A percentile compares a stretch with the other conserved stretches of the same genome.
phyloP scores from a whole-genome alignment of 2,797 vertebrate genomes.

The Helostoma temminkii region DNA sequence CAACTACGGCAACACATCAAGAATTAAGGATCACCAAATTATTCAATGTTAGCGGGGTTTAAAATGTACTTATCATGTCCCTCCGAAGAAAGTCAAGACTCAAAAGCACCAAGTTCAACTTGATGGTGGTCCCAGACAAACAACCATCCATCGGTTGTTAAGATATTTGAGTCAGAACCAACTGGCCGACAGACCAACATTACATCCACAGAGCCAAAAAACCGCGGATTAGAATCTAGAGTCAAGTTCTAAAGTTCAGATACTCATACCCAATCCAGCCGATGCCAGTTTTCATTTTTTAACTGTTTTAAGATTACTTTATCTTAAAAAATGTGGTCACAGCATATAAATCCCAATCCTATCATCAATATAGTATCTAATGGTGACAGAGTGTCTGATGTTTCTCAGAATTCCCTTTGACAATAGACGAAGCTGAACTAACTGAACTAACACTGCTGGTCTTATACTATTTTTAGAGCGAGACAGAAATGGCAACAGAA shows the following conservation, averaged over 20 bases:
- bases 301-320: neutral
- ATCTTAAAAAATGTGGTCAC: too few species aligned
- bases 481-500: neutral
- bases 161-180: conserved; percentile 10
- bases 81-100: neutral
- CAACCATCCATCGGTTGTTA: neutral
- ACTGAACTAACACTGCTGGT: neutral
- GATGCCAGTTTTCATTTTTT: conserved; percentile 15
- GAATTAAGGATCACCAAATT: neutral
- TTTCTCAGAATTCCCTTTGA: conserved; percentile 20
- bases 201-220: conserved; percentile 9
- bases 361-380: neutral
- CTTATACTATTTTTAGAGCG: neutral
- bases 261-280: neutral
- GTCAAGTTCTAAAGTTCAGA: neutral
- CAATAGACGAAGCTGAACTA: neutral
- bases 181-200: neutral
- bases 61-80: too few species aligned
- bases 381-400: neutral
- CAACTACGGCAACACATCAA: neutral
- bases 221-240: neutral
- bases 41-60: too few species aligned
- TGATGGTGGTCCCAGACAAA: conserved; percentile 6
- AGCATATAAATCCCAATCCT: neutral
- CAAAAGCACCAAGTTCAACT: conserved; percentile 12